Base-by-base conservation (phyloP, 2,113 vertebrate species). In the Abramis brama region DNA sequence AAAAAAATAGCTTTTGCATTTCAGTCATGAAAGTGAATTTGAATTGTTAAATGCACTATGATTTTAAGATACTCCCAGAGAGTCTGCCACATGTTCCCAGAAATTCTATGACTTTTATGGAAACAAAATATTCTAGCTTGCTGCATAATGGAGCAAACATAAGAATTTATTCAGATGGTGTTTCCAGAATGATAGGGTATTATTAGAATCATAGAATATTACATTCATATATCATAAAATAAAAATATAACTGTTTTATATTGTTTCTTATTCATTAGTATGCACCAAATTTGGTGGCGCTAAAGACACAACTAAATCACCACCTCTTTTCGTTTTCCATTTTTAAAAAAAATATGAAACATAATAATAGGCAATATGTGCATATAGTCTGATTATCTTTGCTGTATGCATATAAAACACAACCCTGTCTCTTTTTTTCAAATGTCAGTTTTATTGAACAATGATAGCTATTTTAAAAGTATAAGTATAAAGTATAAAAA, bases 1-100 rank as follows among this genome's bases (percentile, higher is more conserved):
- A 47, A 30, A 47, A 30, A 74, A 52, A 8, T 17, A 8, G 57
- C 39, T 36, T 84, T 83, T n/a, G 86, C 36, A 60, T 86, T 87
- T 85, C 76, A 66, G 59, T 62, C 83, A 68, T 85, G 79, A 84
- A 87, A 84, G 45, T 74, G 78, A 86, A 79, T 86, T 73, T 85
- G 85, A 87, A 76, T 59, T 86, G 82, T 82, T 45, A 75, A 80
- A 87, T 47, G 43, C 82, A 60, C 7, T 78, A 75, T 82, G 82
- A 86, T 71, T 76, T 52, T 45, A 85, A 27, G 57, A 79, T 76
- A 27, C 30, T 73, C 23, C 39, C 83, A 83, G 78, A 80, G 36
- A n/a, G 30, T 13, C 1, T 39, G 11, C 9, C 6, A 13, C 45
- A 33, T 60, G 19, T 43, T 82, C 43, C 64, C 12, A 78, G 70